Evolutionary conservation across 2,797 vertebrate genomes (phyloP), one percentile per base, ranked within the genome.

Genomic region (Sebastes flavidus): DNA sequence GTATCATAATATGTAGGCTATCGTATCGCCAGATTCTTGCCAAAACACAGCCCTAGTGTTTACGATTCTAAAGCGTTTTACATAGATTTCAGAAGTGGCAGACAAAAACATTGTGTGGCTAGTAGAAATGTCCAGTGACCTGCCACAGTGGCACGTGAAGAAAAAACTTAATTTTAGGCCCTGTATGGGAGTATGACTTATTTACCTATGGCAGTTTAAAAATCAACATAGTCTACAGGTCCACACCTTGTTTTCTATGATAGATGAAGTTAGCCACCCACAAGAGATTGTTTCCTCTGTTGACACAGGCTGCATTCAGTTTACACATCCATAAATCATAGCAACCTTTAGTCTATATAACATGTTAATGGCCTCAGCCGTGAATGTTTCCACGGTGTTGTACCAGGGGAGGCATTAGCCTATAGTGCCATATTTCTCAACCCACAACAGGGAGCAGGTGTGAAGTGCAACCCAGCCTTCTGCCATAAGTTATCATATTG

Each of bases 371-470:
- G 4, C 22, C 58, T 5, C 11, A 2, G 7, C 36, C 9, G 36
- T 42, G 9, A 13, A 13, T 27, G 79, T 83, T 81, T 65, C 52
- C 36, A 42, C 25, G 59, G 65, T 46, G 36, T 42, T 56, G 60
- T 9, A n/a, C 49, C 78, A 61, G 49, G 54, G 27, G 72, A 72
- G 58, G 29, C 30, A 11, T 74, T 36, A 24, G 6, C 54, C 65
- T 32, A 7, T 12, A 56, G 83, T 78, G 54, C 88, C 78, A 27
- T 1, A 4, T 87, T 82, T 81, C 77, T 75, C 36, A 32, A 22
- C 27, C 25, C 4, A n/a, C 34, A 65, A 25, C 32, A 10, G 60
- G 72, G 62, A 46, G 29, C 61, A 25, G 34, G 60, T 65, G 69
- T 65, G 59, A 62, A 60, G 46, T 66, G 29, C 42, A 65, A 46